Evolutionary conservation across 2,888 invertebrate species (phyloP).

Genomic region (Conistra vaccinii): DNA sequence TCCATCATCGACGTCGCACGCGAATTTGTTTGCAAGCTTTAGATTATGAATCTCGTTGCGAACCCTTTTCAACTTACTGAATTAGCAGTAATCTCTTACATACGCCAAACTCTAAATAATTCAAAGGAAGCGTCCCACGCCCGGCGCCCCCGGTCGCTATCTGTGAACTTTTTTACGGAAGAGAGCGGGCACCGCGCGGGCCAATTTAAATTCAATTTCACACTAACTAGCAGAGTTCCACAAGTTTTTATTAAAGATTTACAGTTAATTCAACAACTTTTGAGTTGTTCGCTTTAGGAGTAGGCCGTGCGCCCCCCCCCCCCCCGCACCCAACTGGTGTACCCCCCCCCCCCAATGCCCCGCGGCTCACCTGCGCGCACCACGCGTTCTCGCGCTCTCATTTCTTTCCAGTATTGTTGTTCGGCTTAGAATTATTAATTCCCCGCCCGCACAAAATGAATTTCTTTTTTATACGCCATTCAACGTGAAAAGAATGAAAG

Average conservation of each 20-base stretch:
- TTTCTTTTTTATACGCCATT: conserved; percentile 50
- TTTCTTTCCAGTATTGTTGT: conserved; percentile 61
- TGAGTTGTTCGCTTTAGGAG: conserved; percentile 32
- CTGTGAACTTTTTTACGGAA: conserved; percentile 59
- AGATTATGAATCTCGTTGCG: conserved; percentile 63
- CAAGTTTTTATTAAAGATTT: conserved; percentile 73
- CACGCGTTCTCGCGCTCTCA: conserved; percentile 35
- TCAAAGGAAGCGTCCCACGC: conserved; percentile 38
- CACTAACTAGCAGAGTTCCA: conserved; percentile 71
- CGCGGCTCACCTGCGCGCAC: conserved; percentile 44
- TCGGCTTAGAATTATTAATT: conserved; percentile 63
- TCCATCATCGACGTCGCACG: not conserved
- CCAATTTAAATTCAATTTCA: conserved; percentile 76
- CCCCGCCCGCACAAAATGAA: conserved; percentile 51
- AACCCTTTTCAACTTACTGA: conserved; percentile 61
- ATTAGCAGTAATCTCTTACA: conserved; percentile 64
- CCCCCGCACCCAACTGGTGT: too few species aligned
- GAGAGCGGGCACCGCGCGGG: conserved; percentile 14
- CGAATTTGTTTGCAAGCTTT: conserved; percentile 62
- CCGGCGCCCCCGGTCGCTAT: conserved; percentile 30
- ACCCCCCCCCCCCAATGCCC: not conserved
- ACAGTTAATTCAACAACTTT: conserved; percentile 65
- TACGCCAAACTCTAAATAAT: conserved; percentile 64
- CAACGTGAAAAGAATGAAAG: conserved; percentile 48
- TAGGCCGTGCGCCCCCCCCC: not conserved